Percentiles rank a stretch among this genome's conserved stretches.
phyloP scores from a whole-genome alignment of 2,797 vertebrate species.

The Delichon dasypus region DNA sequence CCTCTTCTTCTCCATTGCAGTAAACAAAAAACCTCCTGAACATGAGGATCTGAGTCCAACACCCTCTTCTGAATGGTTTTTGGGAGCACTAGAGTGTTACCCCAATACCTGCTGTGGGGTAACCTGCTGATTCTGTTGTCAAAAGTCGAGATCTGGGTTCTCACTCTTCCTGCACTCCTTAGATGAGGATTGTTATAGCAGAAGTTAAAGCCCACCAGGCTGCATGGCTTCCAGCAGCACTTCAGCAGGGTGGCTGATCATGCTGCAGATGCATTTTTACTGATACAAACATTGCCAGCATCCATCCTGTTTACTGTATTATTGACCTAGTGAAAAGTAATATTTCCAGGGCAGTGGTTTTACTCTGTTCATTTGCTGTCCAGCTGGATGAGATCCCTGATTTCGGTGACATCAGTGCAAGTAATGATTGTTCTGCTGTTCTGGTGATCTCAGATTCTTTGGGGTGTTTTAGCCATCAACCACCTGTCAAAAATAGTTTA shows the following conservation, averaged over 20 bases:
- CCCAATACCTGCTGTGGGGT: not conserved
- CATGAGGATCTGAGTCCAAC: not conserved
- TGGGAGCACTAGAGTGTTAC: not conserved
- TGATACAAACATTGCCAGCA: not conserved
- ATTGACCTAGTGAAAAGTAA: not conserved
- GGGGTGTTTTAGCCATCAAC: not conserved
- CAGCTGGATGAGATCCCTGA: not conserved
- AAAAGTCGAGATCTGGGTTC: not conserved
- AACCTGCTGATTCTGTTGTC: not conserved
- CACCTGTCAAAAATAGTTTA: not conserved
- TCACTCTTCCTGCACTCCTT: not conserved
- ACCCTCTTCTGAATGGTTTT: not conserved
- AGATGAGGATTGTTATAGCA: rapidly evolving
- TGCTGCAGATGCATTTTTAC: rapidly evolving
- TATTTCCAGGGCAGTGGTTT: not conserved
- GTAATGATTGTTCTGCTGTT: not conserved
- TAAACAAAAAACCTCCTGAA: not conserved
- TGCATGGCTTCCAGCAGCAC: not conserved
- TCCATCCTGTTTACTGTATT: not conserved
- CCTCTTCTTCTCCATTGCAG: not conserved
- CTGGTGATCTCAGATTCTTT: not conserved
- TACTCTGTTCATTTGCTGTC: not conserved
- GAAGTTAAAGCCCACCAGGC: not conserved
- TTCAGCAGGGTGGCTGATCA: not conserved
- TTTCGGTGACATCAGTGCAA: not conserved